Percentiles rank a stretch among this genome's conserved stretches.
phyloP scores from a whole-genome alignment of 2,797 vertebrate genomes.

The Cossypha heuglini region DNA sequence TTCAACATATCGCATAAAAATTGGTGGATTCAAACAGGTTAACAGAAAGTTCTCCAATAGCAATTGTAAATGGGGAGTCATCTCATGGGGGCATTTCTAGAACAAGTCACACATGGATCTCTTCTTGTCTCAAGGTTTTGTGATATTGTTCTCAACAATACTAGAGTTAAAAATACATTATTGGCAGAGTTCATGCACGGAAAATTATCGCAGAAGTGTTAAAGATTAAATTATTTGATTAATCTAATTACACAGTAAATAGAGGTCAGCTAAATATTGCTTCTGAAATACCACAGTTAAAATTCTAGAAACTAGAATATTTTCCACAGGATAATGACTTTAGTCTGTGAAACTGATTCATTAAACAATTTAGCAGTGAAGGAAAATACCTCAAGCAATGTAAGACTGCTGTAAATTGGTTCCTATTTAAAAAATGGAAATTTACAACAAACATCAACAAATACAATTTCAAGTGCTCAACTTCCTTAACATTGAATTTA shows the following conservation, averaged over 20 bases:
- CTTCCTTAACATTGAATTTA: not conserved
- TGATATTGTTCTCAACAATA: not conserved
- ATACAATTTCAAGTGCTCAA: not conserved
- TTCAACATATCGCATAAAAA: not conserved
- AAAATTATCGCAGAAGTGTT: not conserved
- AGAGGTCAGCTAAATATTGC: not conserved
- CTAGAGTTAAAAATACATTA: not conserved
- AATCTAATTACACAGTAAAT: not conserved
- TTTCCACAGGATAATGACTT: not conserved
- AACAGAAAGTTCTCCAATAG: not conserved
- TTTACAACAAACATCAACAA: not conserved
- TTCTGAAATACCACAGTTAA: not conserved
- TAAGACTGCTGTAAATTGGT: not conserved
- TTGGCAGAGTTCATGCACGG: not conserved
- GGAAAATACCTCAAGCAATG: not conserved
- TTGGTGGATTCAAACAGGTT: not conserved
- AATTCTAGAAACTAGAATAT: not conserved
- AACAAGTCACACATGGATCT: not conserved
- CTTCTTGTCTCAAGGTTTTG: slow-evolving; percentile 16
- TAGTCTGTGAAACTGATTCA: not conserved
- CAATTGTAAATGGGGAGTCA: not conserved
- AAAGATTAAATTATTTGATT: not conserved
- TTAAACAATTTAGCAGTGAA: not conserved
- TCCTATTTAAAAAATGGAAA: not conserved
- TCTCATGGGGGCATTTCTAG: slow-evolving; percentile 5